Base-by-base conservation (phyloP, 1,140 invertebrate species). In the Linepithema humile region DNA sequence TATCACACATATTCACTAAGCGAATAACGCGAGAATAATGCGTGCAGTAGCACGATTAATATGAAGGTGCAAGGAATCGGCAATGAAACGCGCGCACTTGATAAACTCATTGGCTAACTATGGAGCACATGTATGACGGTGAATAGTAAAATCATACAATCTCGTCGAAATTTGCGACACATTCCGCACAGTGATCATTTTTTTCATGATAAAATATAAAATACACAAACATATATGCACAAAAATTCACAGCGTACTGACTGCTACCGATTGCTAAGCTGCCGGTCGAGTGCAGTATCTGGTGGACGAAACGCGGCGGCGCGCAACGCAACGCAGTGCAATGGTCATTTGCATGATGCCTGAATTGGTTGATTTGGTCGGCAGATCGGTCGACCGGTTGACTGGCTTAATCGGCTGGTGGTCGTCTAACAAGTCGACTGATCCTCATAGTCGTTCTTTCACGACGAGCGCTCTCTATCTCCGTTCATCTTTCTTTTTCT, bases 401-500 rank as follows among this genome's bases (percentile, higher is more conserved):
- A n/a, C n/a, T n/a, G n/a, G n/a, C 78, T 77, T 20, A 78, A 17
- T 64, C 67, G 85, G 70, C 60, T 86, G 82, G 69, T 78, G 82
- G 82, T 35, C 73, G 48, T 65, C 82, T 53, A 70, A 74, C 60
- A 55, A 87, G 73, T 87, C 45, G 29, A 73, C 59, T 73, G 82
- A 73, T 88, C 72, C 78, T 88, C 84, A 78, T 69, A 83, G 55
- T 88, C 86, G 73, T 86, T 83, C 87, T 78, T 78, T 82, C 67
- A 78, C 57, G 53, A 57, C 48, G 69, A 74, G 40, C 26, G 5
- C 17, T 26, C 32, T 65, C 23, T 26, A 12, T 74, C 59, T 65
- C 15, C 3, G 12, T 77, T 15, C 20, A 12, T 40, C 40, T 17
- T 62, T 26, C 17, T 29, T n/a, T 62, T 6, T 48, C 38, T 48